A percentile compares a stretch with the other conserved stretches of the same genome.
These are phyloP conservation scores for Cryptus viduatorius DNA, from an alignment of 2,888 invertebrate genomes.

Conservation along the genomic window DNA sequence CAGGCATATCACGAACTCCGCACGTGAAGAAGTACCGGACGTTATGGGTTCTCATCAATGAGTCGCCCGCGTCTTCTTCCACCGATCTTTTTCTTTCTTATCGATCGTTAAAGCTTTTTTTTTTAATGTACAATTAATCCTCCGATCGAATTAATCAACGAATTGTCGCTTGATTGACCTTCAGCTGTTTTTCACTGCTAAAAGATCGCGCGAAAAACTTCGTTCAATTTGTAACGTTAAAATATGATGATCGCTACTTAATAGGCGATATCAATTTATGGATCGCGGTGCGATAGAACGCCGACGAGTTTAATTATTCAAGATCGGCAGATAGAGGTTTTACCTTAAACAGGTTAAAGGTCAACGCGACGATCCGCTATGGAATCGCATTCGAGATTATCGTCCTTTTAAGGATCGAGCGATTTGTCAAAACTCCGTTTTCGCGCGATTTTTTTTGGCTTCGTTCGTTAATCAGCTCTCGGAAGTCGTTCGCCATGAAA, in stretches of 20 bases:
- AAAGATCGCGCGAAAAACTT: neutral
- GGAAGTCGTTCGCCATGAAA: slow-evolving; percentile 63
- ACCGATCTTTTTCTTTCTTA: slow-evolving; percentile 35
- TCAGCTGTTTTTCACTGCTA: slow-evolving; percentile 23
- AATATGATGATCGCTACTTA: neutral
- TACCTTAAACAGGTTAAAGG: slow-evolving; percentile 52
- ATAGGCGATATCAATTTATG: neutral
- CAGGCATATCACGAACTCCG: slow-evolving; percentile 19
- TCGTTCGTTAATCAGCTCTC: slow-evolving; percentile 54
- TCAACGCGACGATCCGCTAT: slow-evolving; percentile 38
- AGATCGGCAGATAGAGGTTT: neutral
- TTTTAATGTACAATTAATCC: slow-evolving; percentile 55
- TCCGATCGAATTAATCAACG: slow-evolving; percentile 59
- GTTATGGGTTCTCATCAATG: slow-evolving; percentile 48
- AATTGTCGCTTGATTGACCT: slow-evolving; percentile 54
- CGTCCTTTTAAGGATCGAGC: slow-evolving; percentile 60
- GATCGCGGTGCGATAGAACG: slow-evolving; percentile 9
- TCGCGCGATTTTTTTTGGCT: slow-evolving; percentile 28
- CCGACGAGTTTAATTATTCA: slow-evolving; percentile 7
- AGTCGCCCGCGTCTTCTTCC: slow-evolving; percentile 39
- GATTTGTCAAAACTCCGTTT: slow-evolving; percentile 62
- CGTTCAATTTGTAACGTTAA: neutral
- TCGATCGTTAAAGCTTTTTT: slow-evolving; percentile 53
- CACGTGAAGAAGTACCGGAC: slow-evolving; percentile 45
- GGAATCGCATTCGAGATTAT: slow-evolving; percentile 60